These are phyloP conservation scores for Battus philenor DNA, from an alignment of 1,140 invertebrate species.

Conservation along the genomic window DNA sequence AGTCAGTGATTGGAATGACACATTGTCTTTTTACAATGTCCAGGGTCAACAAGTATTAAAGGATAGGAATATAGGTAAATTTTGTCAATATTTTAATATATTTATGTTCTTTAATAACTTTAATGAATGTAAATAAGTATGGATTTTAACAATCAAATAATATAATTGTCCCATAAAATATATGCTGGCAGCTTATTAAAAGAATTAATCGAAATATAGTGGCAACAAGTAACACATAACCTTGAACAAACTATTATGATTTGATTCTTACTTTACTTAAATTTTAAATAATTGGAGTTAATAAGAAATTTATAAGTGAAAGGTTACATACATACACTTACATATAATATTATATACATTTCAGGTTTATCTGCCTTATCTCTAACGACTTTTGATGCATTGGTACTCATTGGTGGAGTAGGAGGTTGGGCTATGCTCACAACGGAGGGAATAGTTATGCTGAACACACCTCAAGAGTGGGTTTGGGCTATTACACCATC, in stretches of 20 bases:
- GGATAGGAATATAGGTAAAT: constrained; percentile 79
- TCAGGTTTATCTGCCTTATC: constrained; percentile 61
- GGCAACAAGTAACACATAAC: too few species aligned
- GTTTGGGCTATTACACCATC: constrained; percentile 62
- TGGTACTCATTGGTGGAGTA: constrained; percentile 58
- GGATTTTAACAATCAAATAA: not conserved
- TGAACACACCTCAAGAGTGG: constrained; percentile 57
- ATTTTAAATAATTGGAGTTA: too few species aligned
- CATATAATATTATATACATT: too few species aligned
- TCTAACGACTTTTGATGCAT: constrained; percentile 47
- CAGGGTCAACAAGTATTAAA: constrained; percentile 91
- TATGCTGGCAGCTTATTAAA: too few species aligned
- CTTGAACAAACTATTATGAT: too few species aligned
- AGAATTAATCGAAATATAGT: too few species aligned
- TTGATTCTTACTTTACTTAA: too few species aligned
- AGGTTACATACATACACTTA: too few species aligned
- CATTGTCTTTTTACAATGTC: constrained; percentile 92
- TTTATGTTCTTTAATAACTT: too few species aligned
- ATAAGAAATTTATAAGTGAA: too few species aligned
- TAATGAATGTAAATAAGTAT: not conserved
- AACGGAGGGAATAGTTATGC: constrained; percentile 53
- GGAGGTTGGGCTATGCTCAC: constrained; percentile 65
- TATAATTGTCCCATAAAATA: too few species aligned
- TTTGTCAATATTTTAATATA: too few species aligned
- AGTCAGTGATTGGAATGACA: constrained; percentile 96